phyloP scores from a whole-genome alignment of 2,113 vertebrate genomes.

The Phalacrocorax pelagicus region DNA sequence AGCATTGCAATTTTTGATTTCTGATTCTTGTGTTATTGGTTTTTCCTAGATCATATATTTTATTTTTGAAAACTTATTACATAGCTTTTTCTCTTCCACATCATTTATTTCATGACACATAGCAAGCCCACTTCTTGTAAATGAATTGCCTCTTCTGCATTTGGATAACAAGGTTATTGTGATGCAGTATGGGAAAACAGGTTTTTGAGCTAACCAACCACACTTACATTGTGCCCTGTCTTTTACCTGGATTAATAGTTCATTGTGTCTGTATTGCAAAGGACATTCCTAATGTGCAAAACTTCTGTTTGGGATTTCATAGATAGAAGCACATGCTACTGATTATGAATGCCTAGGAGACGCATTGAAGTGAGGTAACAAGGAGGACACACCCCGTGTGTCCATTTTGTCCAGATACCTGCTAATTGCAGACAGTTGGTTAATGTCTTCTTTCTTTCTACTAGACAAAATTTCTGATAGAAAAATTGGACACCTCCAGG shows the following conservation, averaged over 20 bases:
- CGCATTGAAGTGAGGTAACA: not conserved
- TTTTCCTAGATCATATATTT: not conserved
- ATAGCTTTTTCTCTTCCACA: not conserved
- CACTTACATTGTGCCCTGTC: not conserved
- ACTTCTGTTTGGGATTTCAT: not conserved
- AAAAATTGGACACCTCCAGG: not conserved
- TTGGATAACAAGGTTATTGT: not conserved
- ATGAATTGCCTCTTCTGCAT: not conserved
- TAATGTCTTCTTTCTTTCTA: not conserved
- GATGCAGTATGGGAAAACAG: not conserved
- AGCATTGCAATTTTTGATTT: not conserved
- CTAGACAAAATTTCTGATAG: not conserved
- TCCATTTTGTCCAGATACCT: not conserved
- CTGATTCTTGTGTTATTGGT: not conserved
- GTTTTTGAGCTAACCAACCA: not conserved
- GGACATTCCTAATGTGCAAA: not conserved
- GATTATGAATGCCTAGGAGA: not conserved
- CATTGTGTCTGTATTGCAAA: not conserved
- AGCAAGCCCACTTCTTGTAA: not conserved
- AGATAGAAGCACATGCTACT: not conserved
- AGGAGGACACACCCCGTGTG: not conserved
- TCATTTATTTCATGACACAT: not conserved
- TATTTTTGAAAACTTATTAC: not conserved
- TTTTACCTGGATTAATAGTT: not conserved
- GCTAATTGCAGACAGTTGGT: not conserved